These are phyloP conservation scores for Drosophila littoralis DNA, from an alignment of 1,140 invertebrate species.

Conservation along the genomic window DNA sequence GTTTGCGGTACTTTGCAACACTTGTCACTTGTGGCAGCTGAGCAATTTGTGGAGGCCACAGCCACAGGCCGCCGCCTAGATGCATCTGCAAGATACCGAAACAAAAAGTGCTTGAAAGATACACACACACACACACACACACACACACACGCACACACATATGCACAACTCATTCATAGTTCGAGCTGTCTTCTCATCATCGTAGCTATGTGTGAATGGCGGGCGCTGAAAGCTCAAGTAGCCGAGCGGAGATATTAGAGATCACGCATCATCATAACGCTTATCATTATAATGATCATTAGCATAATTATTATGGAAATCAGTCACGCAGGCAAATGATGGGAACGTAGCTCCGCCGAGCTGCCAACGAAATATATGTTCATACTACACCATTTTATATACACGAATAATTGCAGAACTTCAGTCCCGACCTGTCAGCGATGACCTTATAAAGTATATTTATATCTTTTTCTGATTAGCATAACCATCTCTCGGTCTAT, in stretches of 20 bases:
- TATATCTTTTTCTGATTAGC: too few relatives aligned
- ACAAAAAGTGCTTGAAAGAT: slow-evolving; percentile 3
- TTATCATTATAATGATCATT: slow-evolving; percentile 8
- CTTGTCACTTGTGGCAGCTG: slow-evolving; percentile 63
- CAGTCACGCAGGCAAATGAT: slow-evolving; percentile 18
- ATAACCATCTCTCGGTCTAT: too few relatives aligned
- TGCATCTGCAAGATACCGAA: slow-evolving; percentile 39
- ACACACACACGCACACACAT: neutral
- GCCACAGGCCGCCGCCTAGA: slow-evolving; percentile 13
- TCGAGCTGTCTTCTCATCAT: neutral
- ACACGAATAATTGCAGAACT: neutral
- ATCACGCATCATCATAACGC: slow-evolving; percentile 13
- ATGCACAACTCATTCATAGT: slow-evolving; percentile 24
- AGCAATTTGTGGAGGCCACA: slow-evolving; percentile 42
- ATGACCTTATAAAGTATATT: too few relatives aligned
- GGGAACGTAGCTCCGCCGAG: neutral
- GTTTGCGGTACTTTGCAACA: slow-evolving; percentile 58
- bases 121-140: slow-evolving; percentile 1
- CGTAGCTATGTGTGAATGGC: neutral
- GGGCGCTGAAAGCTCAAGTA: slow-evolving; percentile 16
- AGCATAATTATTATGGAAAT: slow-evolving; percentile 15
- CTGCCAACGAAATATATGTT: neutral
- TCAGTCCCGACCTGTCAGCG: neutral
- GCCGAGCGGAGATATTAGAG: neutral
- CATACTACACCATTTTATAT: neutral